Conservation (phyloP, 92 coral and sea anemone species). For the Pocillopora meandrina region DNA sequence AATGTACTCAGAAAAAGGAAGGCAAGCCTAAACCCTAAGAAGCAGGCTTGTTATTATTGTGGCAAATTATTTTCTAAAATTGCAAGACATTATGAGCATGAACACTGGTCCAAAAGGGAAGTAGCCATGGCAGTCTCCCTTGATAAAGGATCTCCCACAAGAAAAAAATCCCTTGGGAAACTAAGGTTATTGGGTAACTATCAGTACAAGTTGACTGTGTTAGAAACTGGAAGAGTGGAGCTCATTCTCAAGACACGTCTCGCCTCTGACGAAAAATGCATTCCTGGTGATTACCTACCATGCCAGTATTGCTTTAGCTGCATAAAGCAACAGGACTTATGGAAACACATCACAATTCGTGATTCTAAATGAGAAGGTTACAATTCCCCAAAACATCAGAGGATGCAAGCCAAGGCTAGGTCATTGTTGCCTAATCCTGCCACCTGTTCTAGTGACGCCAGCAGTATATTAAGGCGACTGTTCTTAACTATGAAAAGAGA, state of each 20-base stretch:
- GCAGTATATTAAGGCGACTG: too few relatives aligned
- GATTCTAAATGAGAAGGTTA: constrained; percentile 2
- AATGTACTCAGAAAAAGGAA: constrained; percentile 24
- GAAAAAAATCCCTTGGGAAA: constrained; percentile 51
- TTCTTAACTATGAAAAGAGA: too few relatives aligned
- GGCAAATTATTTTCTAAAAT: constrained; percentile 47
- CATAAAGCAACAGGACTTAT: constrained; percentile 35
- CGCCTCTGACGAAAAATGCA: constrained; percentile 7
- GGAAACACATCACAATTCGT: constrained; percentile 57
- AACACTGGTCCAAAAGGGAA: constrained; percentile 45
- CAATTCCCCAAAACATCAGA: constrained; percentile 23
- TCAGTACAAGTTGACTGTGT: constrained; percentile 40
- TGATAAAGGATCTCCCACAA: constrained; percentile 37
- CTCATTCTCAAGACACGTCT: constrained; percentile 43
- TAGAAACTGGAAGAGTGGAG: constrained; percentile 45
- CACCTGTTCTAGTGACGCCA: too few relatives aligned
- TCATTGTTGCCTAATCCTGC: constrained; percentile 4
- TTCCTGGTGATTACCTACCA: constrained; percentile 47
- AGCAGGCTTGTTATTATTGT: constrained; percentile 59
- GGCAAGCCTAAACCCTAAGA: constrained; percentile 37
- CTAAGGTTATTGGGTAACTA: constrained; percentile 42
- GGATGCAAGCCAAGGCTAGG: constrained; percentile 35
- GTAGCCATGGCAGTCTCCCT: constrained; percentile 47
- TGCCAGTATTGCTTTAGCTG: constrained; percentile 54
- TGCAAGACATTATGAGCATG: constrained; percentile 48